Conservation (phyloP, 2,113 vertebrate genomes). For the Eudorcas thomsonii region DNA sequence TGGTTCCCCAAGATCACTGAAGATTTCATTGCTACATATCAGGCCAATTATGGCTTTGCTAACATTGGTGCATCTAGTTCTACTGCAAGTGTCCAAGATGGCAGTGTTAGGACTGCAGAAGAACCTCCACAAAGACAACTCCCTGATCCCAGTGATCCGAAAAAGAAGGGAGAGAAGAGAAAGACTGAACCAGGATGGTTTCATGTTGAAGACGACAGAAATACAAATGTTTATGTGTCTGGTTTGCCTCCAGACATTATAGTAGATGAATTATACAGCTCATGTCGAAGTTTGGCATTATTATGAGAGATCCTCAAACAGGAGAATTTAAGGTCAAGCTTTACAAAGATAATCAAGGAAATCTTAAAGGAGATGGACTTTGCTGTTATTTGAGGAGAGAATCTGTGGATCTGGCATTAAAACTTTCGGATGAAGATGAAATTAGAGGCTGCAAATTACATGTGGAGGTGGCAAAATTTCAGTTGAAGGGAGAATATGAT, state of each 20-base stretch:
- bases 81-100: conserved; percentile 46
- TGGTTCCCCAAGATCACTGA: conserved; percentile 99
- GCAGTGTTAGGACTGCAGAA: conserved; percentile 48
- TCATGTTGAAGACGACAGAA: conserved; percentile 92
- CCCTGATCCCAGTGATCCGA: conserved; percentile 78
- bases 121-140: conserved; percentile 60
- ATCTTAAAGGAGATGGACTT: conserved; percentile 96
- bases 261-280: conserved; percentile 90
- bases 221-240: conserved; percentile 96
- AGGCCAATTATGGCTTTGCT: conserved; percentile 94
- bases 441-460: conserved; percentile 93
- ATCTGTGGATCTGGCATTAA: conserved; percentile 91
- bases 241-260: conserved; percentile 95
- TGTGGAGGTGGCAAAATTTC: conserved; percentile 93
- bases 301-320: conserved; percentile 93
- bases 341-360: conserved; percentile 94
- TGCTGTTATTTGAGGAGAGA: conserved; percentile 97
- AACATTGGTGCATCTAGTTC: conserved; percentile 79
- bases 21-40: conserved; percentile 94
- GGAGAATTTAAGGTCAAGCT: conserved; percentile 97
- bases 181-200: conserved; percentile 95
- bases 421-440: conserved; percentile 93
- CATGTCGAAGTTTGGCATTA: conserved; percentile 96
- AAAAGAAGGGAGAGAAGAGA: conserved; percentile 91
- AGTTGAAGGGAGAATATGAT: conserved; percentile 93